Evolutionary conservation across 2,888 invertebrate species (phyloP).

Genomic region (Pediacus dermestoides): DNA sequence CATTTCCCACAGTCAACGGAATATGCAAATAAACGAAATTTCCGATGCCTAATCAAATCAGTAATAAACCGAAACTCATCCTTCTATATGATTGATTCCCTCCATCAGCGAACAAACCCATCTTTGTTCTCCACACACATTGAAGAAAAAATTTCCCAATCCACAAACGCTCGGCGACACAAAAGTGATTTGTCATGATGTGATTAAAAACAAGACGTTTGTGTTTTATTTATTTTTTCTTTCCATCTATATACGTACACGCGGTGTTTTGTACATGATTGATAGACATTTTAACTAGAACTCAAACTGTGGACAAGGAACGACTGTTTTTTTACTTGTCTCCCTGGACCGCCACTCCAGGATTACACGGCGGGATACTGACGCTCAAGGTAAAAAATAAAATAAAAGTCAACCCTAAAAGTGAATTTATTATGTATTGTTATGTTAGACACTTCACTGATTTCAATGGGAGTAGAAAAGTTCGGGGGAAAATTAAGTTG

Average conservation of each 20-base stretch:
- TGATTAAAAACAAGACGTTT: constrained; percentile 25
- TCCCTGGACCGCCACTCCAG: constrained; percentile 22
- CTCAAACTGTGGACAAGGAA: constrained; percentile 28
- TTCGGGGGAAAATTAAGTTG: constrained; percentile 5
- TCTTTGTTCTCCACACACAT: too few relatives aligned
- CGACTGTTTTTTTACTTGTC: constrained; percentile 24
- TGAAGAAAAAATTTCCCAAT: too few relatives aligned
- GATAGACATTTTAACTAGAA: constrained; percentile 31
- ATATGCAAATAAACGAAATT: too few relatives aligned
- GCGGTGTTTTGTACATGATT: constrained; percentile 29
- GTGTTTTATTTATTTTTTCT: too few relatives aligned
- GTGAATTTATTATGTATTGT: constrained; percentile 29
- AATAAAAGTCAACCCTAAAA: constrained; percentile 16
- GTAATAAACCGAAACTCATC: too few relatives aligned
- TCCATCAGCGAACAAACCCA: too few relatives aligned
- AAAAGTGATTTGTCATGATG: constrained; percentile 33
- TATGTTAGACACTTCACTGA: constrained; percentile 29
- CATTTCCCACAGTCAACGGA: too few relatives aligned
- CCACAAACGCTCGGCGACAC: constrained; percentile 20
- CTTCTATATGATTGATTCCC: too few relatives aligned
- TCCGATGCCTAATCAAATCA: too few relatives aligned
- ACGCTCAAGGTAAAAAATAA: neutral
- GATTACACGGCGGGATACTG: constrained; percentile 1
- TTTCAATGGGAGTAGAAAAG: too few relatives aligned
- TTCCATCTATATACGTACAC: constrained; percentile 1